Evolutionary conservation across 2,797 vertebrate genomes (phyloP).

Genomic region (Phalanger gymnotis): DNA sequence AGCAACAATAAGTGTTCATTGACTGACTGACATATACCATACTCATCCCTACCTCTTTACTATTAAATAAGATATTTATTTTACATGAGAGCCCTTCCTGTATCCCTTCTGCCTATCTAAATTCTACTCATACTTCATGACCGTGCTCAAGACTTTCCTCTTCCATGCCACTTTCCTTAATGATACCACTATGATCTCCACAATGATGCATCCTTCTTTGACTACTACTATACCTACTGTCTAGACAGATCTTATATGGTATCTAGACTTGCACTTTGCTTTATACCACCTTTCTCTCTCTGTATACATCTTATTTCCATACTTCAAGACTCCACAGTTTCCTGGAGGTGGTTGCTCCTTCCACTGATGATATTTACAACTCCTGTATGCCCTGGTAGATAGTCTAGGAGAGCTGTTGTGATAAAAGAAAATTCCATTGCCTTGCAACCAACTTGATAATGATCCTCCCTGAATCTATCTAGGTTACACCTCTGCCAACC

Average conservation of each 20-base stretch:
- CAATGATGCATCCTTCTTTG: not conserved
- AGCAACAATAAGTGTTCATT: not conserved
- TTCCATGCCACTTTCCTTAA: not conserved
- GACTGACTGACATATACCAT: not conserved
- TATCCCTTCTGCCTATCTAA: not conserved
- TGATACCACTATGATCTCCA: not conserved
- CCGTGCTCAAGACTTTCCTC: not conserved
- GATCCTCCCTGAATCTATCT: not conserved
- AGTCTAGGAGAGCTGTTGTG: not conserved
- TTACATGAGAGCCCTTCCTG: not conserved
- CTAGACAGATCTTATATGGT: not conserved
- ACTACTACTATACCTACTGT: not conserved
- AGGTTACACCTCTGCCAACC: not conserved
- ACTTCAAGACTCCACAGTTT: not conserved
- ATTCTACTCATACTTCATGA: slow-evolving; percentile 3
- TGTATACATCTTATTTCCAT: not conserved
- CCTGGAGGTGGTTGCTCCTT: not conserved
- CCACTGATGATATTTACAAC: not conserved
- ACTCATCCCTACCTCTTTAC: not conserved
- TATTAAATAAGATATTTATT: not conserved
- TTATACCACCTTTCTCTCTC: not conserved
- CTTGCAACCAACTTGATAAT: not conserved
- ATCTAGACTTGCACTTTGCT: not conserved
- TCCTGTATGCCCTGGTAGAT: not conserved
- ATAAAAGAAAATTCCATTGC: not conserved